These are phyloP conservation scores for Mirza zaza DNA, from an alignment of 2,113 vertebrate genomes.

Conservation along the genomic window DNA sequence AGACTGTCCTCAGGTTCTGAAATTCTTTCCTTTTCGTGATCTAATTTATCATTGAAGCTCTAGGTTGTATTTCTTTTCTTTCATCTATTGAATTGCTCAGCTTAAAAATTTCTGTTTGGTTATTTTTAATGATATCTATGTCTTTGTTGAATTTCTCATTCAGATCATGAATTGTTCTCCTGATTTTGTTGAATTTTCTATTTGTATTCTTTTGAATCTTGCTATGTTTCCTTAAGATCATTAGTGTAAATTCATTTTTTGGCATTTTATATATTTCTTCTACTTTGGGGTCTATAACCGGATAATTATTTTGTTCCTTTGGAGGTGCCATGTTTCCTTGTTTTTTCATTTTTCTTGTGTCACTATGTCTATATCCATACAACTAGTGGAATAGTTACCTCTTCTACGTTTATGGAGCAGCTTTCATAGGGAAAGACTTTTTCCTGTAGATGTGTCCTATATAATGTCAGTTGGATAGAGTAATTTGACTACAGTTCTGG, in stretches of 20 bases:
- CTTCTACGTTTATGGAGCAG: background rate
- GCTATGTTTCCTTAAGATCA: background rate
- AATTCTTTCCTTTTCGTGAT: background rate
- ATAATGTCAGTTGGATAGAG: too few relatives aligned
- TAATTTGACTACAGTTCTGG: background rate
- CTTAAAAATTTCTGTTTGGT: background rate
- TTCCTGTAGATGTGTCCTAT: background rate
- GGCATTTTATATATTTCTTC: background rate
- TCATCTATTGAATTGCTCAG: background rate
- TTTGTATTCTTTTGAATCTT: background rate
- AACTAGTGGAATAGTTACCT: background rate
- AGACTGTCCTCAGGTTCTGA: background rate
- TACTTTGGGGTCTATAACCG: background rate
- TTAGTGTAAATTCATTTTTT: background rate
- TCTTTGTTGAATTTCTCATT: background rate
- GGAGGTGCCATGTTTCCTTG: background rate
- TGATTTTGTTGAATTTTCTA: background rate
- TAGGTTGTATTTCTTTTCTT: background rate
- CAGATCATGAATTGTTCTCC: background rate
- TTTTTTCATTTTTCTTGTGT: background rate
- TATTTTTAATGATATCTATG: background rate
- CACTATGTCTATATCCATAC: background rate
- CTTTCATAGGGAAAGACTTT: background rate
- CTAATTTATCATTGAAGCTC: background rate
- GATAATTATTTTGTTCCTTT: background rate